Conservation (phyloP, 2,797 vertebrate genomes). For the Thalassophryne amazonica region DNA sequence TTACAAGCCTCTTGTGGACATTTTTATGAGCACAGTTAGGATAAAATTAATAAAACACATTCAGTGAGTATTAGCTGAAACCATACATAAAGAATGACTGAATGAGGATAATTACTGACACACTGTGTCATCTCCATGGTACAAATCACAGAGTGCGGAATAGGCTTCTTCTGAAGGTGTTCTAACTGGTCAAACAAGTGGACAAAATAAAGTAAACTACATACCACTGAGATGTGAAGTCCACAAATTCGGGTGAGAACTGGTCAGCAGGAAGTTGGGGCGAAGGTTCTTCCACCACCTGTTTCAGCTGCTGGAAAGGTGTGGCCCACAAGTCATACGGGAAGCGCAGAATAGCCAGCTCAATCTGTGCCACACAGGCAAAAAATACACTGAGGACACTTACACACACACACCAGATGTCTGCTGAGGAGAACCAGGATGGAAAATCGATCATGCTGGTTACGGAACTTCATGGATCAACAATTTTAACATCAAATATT, state of each 20-base stretch:
- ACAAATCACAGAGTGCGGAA: not conserved
- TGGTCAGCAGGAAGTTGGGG: slow-evolving; percentile 88
- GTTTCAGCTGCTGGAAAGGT: slow-evolving; percentile 96
- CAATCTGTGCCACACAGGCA: slow-evolving; percentile 75
- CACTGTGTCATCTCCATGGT: no score
- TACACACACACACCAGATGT: no score
- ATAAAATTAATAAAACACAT: no score
- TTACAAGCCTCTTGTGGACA: no score
- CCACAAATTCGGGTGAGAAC: slow-evolving; percentile 91
- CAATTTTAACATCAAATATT: no score
- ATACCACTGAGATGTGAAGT: slow-evolving; percentile 94
- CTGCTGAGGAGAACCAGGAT: no score
- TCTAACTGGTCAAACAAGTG: not conserved
- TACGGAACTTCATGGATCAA: no score
- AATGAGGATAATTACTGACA: no score
- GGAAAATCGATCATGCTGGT: no score
- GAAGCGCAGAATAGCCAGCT: slow-evolving; percentile 92
- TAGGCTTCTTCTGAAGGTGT: not conserved
- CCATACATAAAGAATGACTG: no score
- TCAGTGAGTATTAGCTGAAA: no score
- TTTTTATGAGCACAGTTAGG: no score
- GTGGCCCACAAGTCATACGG: slow-evolving; percentile 96
- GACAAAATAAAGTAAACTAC: not conserved
- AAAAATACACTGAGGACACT: not conserved
- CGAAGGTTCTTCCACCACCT: slow-evolving; percentile 95